A percentile compares a stretch with the other conserved stretches of the same genome.
phyloP scores from a whole-genome alignment of 30 jellyfish, hydroid and myxozoan genomes.

The Sanderia malayensis region DNA sequence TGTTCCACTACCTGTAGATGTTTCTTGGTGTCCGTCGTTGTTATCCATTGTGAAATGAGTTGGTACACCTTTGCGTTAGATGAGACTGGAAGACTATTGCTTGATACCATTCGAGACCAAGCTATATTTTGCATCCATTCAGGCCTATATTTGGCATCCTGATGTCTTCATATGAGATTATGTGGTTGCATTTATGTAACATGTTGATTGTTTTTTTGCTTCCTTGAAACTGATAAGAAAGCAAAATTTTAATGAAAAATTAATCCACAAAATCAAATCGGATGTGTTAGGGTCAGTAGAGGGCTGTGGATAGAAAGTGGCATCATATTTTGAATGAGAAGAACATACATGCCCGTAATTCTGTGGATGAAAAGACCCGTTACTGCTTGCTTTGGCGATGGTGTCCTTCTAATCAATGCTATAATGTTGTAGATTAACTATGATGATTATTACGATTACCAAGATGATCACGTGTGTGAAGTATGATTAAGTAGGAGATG shows the following conservation, averaged over 20 bases:
- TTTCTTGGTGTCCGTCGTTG: slow-evolving; percentile 14
- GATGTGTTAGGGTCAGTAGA: no score
- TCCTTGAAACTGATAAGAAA: background rate
- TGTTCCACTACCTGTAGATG: slow-evolving; percentile 12
- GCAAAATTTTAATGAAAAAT: background rate
- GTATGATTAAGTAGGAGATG: no score
- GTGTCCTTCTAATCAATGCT: slow-evolving; percentile 1
- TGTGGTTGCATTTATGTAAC: slow-evolving; percentile 23
- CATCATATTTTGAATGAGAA: background rate
- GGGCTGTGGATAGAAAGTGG: background rate
- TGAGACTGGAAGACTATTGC: slow-evolving; percentile 14
- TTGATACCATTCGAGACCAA: slow-evolving; percentile 19
- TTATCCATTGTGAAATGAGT: slow-evolving; percentile 5
- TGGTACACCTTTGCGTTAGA: slow-evolving; percentile 8
- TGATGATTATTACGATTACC: no score
- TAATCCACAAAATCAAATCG: background rate
- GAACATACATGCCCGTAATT: background rate
- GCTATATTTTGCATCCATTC: slow-evolving; percentile 24
- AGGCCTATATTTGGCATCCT: slow-evolving; percentile 16
- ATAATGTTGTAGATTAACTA: no score
- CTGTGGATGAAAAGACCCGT: background rate
- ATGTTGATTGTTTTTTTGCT: slow-evolving; percentile 11
- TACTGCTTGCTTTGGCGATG: background rate
- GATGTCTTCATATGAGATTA: slow-evolving; percentile 16
- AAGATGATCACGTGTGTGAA: no score